These are phyloP conservation scores for Penelope pileata DNA, from an alignment of 2,113 vertebrate genomes.

Conservation along the genomic window DNA sequence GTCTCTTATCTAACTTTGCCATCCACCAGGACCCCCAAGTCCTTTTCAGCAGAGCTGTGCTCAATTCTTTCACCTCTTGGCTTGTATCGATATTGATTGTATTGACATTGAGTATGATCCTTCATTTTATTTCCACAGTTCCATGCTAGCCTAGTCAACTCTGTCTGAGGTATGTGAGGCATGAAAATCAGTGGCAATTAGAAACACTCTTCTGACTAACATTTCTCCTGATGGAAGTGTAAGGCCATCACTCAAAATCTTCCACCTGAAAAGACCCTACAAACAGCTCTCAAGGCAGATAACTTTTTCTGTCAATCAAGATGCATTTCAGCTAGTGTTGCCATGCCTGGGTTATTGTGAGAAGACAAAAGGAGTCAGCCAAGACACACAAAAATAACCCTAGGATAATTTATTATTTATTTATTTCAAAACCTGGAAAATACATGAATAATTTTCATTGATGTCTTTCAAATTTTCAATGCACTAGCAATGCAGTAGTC, in stretches of 20 bases:
- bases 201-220: no score
- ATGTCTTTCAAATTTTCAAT: not conserved
- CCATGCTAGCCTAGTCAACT: no score
- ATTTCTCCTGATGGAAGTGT: no score
- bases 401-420: not conserved
- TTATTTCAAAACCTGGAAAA: not conserved
- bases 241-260: no score
- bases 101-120: no score
- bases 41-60: no score
- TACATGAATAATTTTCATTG: not conserved
- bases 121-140: no score
- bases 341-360: rapidly evolving
- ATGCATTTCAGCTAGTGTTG: not conserved
- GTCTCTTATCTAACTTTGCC: not conserved
- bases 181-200: no score
- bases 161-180: no score
- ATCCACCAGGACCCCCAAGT: no score
- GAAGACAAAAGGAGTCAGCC: not conserved
- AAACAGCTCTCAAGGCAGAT: not conserved
- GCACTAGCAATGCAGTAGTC: not conserved
- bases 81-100: no score
- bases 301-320: not conserved
- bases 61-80: no score
- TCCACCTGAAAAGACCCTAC: not conserved
- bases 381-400: not conserved